Percentiles rank a stretch among this genome's conserved stretches.
phyloP scores from a whole-genome alignment of 1,140 invertebrate species.

The Drosophila elegans region DNA sequence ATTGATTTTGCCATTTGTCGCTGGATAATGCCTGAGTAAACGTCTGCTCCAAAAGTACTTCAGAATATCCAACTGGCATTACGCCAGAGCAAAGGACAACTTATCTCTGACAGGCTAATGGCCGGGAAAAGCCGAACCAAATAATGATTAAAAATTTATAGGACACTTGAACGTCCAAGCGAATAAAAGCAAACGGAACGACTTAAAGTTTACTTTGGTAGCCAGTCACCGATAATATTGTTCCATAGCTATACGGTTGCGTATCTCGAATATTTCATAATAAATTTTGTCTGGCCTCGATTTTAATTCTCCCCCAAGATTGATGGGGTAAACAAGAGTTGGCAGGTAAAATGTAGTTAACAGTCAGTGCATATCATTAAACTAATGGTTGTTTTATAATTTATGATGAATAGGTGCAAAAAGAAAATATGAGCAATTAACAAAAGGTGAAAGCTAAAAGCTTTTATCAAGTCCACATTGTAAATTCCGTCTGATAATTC shows the following conservation, averaged over 20 bases:
- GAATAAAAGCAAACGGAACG: neutral
- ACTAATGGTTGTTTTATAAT: too few relatives aligned
- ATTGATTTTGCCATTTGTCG: constrained; percentile 64
- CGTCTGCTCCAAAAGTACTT: constrained; percentile 15
- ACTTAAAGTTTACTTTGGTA: constrained; percentile 10
- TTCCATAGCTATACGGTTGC: too few relatives aligned
- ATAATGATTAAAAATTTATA: constrained; percentile 66
- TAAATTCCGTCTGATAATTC: neutral
- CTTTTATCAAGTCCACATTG: neutral
- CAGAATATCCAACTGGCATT: constrained; percentile 41
- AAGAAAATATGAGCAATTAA: neutral
- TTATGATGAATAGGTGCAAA: too few relatives aligned
- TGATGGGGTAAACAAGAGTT: too few relatives aligned
- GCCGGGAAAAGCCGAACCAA: constrained; percentile 34
- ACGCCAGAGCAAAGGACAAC: constrained; percentile 35
- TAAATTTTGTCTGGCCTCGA: too few relatives aligned
- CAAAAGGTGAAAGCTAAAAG: neutral
- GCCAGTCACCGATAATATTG: constrained; percentile 22
- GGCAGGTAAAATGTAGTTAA: too few relatives aligned
- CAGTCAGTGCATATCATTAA: too few relatives aligned
- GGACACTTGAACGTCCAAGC: constrained; percentile 15
- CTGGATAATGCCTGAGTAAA: constrained; percentile 56
- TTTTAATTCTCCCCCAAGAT: too few relatives aligned
- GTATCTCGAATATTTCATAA: too few relatives aligned
- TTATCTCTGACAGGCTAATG: constrained; percentile 59